Base-by-base conservation (phyloP, 2,113 vertebrate genomes). In the Periophthalmus modestus region DNA sequence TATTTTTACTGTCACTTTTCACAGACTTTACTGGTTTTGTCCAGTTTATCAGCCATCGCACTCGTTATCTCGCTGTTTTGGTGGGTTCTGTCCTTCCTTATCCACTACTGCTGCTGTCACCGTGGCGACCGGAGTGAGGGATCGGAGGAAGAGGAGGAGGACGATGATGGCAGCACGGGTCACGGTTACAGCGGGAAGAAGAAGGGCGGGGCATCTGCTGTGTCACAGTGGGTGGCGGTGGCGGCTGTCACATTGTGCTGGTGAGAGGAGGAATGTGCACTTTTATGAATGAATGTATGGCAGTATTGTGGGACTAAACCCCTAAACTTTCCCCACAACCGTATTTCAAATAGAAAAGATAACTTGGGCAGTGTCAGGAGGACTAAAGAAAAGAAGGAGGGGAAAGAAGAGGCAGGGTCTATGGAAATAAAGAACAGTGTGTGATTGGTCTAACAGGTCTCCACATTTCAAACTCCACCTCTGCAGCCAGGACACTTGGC, bases 71-170 rank as follows among this genome's bases (percentile, higher is more conserved):
- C 94, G 73, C 94, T 97, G 72, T n/a, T n/a, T 80, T 97, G 62
- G 94, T 95, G n/a, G 82, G 91, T 97, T 55, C 94, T 95, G 28
- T 94, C 94, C 87, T 97, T 96, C 93, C 95, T 97, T 88, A 95
- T 96, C 85, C 94, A 95, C 89, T 97, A 95, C 91, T 97, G 96
- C 92, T 95, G 94, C 91, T 94, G 93, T 89, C 93, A 90, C 85
- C 92, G 92, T 48, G 89, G 92, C 6, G 92, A 94, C 75, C 86
- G 88, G 52, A 89, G 85, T 34, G 92, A 92, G 52, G 94, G 94
- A 69, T 91, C 91, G 3, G 91, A 95, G 73, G 94, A 95, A 3
- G 95, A 95, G 58, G 94, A 95, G 48, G 95, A 94, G 47, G 87
- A 94, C 39, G 94, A 94, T 58, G 92, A 94, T 58, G 88, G 84